phyloP scores from a whole-genome alignment of 2,888 invertebrate genomes.

The Muscina levida region DNA sequence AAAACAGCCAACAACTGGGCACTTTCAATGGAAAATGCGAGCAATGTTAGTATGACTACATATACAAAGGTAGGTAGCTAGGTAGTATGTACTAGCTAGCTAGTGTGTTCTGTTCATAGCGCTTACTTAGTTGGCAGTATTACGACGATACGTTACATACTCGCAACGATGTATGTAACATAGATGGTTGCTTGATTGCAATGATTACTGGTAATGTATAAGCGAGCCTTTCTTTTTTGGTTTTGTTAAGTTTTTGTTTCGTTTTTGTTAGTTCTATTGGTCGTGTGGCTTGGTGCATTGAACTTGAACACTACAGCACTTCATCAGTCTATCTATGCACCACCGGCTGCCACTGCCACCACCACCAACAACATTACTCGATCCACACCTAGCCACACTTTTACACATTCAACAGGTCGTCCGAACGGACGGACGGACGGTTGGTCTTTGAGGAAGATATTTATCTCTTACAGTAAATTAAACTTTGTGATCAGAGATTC shows the following conservation, averaged over 20 bases:
- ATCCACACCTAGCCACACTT: neutral
- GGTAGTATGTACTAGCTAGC: no score
- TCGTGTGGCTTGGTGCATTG: slow-evolving; percentile 34
- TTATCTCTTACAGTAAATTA: slow-evolving; percentile 3
- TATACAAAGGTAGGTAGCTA: no score
- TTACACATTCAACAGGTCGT: slow-evolving; percentile 16
- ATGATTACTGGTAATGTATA: no score
- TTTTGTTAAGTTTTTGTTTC: neutral
- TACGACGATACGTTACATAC: neutral
- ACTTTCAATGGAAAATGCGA: slow-evolving; percentile 27
- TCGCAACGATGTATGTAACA: neutral
- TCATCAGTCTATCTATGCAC: neutral
- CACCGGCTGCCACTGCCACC: no score
- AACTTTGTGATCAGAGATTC: neutral
- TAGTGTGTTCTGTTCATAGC: neutral
- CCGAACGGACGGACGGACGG: no score
- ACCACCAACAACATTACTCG: neutral
- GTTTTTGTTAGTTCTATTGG: slow-evolving; percentile 6
- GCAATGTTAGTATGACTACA: neutral
- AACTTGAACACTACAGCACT: slow-evolving; percentile 13
- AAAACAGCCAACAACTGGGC: neutral
- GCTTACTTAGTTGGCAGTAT: neutral
- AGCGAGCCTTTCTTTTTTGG: neutral
- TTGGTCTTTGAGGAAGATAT: neutral
- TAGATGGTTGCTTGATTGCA: no score